A percentile compares a stretch with the other conserved stretches of the same genome.
phyloP scores from a whole-genome alignment of 1,140 invertebrate species.

The Apocrypta bakeri region DNA sequence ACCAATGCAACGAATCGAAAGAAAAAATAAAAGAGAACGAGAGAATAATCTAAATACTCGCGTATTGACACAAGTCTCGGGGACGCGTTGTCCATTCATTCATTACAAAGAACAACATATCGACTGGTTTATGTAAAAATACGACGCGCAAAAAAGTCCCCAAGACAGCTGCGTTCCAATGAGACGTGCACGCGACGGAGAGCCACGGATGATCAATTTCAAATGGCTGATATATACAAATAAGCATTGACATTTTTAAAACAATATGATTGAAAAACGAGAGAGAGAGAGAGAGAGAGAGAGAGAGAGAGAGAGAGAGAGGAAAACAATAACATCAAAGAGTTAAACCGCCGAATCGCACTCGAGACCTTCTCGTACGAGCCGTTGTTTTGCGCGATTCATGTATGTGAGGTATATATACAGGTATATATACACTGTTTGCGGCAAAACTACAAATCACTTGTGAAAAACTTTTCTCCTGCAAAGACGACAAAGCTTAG shows the following conservation, averaged over 20 bases:
- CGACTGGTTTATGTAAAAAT: background rate
- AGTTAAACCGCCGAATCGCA: background rate
- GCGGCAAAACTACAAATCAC: too few relatives aligned
- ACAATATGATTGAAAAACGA: too few relatives aligned
- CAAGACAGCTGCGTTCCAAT: background rate
- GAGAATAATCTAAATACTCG: background rate
- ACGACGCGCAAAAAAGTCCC: background rate
- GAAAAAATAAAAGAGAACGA: too few relatives aligned
- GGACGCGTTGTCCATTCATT: background rate
- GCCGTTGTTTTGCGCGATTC: background rate
- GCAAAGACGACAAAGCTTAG: too few relatives aligned
- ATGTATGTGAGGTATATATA: too few relatives aligned
- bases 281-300: too few relatives aligned
- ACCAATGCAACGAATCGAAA: too few relatives aligned
- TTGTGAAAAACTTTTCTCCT: too few relatives aligned
- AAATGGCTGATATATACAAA: background rate
- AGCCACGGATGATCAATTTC: slow-evolving; percentile 4
- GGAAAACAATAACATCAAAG: background rate
- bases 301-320: too few relatives aligned
- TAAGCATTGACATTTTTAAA: slow-evolving; percentile 13
- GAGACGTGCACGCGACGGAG: background rate
- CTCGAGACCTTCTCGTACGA: background rate
- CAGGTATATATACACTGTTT: too few relatives aligned
- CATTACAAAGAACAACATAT: slow-evolving; percentile 1
- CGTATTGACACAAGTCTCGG: background rate